Conservation (phyloP, 2,888 invertebrate genomes). For the Baronia brevicornis region DNA sequence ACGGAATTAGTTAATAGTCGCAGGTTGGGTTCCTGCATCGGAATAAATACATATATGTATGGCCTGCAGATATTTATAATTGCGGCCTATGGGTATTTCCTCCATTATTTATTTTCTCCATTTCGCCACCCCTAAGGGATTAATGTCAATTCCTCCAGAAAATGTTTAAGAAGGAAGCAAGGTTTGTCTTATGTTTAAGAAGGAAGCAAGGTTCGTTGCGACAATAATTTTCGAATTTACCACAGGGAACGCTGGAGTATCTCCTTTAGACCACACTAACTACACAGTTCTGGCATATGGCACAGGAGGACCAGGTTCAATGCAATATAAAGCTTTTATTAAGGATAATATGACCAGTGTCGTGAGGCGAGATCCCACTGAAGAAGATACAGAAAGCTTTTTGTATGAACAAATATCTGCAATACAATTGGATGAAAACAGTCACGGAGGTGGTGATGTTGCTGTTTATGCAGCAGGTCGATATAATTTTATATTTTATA, state of each 20-base stretch:
- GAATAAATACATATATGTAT: too few species aligned
- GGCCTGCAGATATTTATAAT: too few species aligned
- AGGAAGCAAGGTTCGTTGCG: too few species aligned
- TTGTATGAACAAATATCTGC: constrained; percentile 84
- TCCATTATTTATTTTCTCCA: too few species aligned
- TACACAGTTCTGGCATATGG: constrained; percentile 88
- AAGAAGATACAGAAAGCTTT: constrained; percentile 76
- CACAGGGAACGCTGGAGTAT: constrained; percentile 78
- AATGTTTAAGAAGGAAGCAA: too few species aligned
- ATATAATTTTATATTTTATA: background rate
- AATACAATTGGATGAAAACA: constrained; percentile 82
- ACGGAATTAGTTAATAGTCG: too few species aligned
- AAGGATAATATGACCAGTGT: constrained; percentile 40
- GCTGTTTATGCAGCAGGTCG: constrained; percentile 85
- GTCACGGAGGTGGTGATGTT: constrained; percentile 91
- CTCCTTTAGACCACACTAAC: constrained; percentile 77
- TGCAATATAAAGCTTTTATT: constrained; percentile 60
- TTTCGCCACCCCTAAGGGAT: too few species aligned
- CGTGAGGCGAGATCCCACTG: constrained; percentile 76
- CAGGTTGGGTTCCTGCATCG: too few species aligned
- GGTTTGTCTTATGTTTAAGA: too few species aligned
- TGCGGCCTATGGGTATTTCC: too few species aligned
- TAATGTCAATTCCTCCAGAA: too few species aligned
- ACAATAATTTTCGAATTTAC: too few species aligned
- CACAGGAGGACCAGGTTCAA: constrained; percentile 83